These are phyloP conservation scores for Avahi laniger DNA, from an alignment of 2,797 vertebrate species.

Conservation along the genomic window DNA sequence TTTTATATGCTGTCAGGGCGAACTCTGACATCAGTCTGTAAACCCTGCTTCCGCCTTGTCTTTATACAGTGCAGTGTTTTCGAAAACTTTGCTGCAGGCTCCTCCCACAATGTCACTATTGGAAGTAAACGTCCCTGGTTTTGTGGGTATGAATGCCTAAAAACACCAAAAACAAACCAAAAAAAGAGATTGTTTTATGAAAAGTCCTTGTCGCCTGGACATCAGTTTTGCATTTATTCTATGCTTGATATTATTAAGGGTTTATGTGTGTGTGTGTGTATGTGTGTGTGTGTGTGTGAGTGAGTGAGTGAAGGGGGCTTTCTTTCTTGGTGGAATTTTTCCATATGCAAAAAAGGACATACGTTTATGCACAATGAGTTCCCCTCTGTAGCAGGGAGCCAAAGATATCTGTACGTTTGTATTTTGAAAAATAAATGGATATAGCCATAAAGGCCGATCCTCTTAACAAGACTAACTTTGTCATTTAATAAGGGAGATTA, in stretches of 20 bases:
- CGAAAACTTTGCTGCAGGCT: neutral
- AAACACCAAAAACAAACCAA: neutral
- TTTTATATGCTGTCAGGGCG: constrained; percentile 59
- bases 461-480: constrained; percentile 65
- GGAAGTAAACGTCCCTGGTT: neutral
- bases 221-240: neutral
- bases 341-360: neutral
- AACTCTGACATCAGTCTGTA: neutral
- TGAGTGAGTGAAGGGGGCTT: neutral
- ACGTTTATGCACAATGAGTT: neutral
- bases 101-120: constrained; percentile 11
- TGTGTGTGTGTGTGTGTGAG: neutral
- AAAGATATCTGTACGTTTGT: neutral
- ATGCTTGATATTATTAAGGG: neutral
- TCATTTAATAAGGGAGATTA: constrained; percentile 76
- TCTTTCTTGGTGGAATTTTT: neutral
- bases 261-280: neutral
- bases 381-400: neutral
- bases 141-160: neutral
- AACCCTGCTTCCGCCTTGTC: neutral
- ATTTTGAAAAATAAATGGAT: constrained; percentile 58
- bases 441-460: constrained; percentile 47
- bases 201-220: neutral
- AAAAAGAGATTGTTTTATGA: neutral
- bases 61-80: constrained; percentile 47